Evolutionary conservation across 1,140 invertebrate genomes (phyloP), one percentile per base, ranked within the genome.

Genomic region (Vanessa atalanta): DNA sequence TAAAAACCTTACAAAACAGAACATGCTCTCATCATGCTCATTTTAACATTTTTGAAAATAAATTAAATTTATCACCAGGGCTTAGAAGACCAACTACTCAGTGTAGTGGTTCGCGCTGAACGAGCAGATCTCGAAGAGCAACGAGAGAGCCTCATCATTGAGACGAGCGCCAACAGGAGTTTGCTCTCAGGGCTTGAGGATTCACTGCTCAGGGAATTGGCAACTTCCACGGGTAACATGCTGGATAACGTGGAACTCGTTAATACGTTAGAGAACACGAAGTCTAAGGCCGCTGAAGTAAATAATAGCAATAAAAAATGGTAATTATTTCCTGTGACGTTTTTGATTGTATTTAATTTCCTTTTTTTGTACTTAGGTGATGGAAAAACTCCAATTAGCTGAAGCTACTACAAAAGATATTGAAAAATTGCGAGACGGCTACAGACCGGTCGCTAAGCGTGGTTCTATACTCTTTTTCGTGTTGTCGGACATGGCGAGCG

Each of bases 391-490:
- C 3, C 93, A 94, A 65, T 88, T 97, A 43, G 97, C 96, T 0
- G 94, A 94, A 26, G 93, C 94, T 65, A 98, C 97, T 4, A 94
- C 95, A 0, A 88, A 86, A 4, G 96, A 98, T 78, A 97, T 98
- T 69, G 97, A 98, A 79, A 95, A 95, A 51, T 89, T 97, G 0
- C 92, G 97, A 70, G 96, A 98, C 76, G 96, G 95, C 1, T 99
- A 98, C 89, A 93, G 96, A 48, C 95, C 96, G 0, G 97, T 95
- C 3, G 97, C 97, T 0, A 95, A 95, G 79, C 94, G 97, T 68
- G 97, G 97, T 14, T 97, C 97, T 12, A 96, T 98, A 67, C 91
- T 98, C 23, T 98, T 98, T 88, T 98, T 98, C 85, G 96, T 98
- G 4, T 89, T 99, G 11, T 95, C 96, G 0, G 97, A 98, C 84